These are phyloP conservation scores for Ambastaia sidthimunki DNA, from an alignment of 2,797 vertebrate species.

Conservation along the genomic window DNA sequence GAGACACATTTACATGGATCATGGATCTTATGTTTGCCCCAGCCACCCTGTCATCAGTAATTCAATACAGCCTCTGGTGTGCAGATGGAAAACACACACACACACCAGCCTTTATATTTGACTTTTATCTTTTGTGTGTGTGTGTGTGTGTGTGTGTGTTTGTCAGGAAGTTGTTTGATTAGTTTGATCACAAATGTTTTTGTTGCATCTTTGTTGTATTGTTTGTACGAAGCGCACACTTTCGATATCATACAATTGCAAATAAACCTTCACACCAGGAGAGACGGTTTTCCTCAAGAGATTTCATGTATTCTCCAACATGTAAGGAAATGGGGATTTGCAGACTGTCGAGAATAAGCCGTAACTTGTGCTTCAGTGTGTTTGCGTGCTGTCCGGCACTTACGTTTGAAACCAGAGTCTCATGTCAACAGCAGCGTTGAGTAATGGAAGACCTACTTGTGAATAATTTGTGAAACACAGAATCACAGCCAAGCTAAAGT, in stretches of 20 bases:
- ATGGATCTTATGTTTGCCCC: constrained; percentile 29
- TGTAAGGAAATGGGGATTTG: background rate
- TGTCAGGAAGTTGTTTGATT: background rate
- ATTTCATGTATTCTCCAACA: background rate
- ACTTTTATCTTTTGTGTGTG: constrained; percentile 34
- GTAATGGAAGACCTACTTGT: constrained; percentile 3
- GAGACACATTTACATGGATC: constrained; percentile 12
- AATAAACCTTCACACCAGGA: background rate
- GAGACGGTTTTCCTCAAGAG: background rate
- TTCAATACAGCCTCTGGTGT: constrained; percentile 31
- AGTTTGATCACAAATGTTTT: constrained; percentile 11
- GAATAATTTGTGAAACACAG: background rate
- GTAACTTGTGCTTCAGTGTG: too few relatives aligned
- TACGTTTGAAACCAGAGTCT: background rate
- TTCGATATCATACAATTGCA: background rate
- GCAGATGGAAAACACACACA: constrained; percentile 43
- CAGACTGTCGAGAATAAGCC: too few relatives aligned
- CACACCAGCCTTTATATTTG: constrained; percentile 31
- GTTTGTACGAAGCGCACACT: background rate
- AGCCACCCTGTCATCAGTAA: constrained; percentile 41
- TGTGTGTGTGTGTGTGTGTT: background rate
- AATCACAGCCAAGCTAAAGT: constrained; percentile 25
- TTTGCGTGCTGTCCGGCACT: background rate
- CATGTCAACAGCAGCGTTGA: background rate
- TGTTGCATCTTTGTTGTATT: background rate